Evolutionary conservation across 2,888 invertebrate genomes (phyloP), one percentile per base, ranked within the genome.

Genomic region (Clostera curtula): DNA sequence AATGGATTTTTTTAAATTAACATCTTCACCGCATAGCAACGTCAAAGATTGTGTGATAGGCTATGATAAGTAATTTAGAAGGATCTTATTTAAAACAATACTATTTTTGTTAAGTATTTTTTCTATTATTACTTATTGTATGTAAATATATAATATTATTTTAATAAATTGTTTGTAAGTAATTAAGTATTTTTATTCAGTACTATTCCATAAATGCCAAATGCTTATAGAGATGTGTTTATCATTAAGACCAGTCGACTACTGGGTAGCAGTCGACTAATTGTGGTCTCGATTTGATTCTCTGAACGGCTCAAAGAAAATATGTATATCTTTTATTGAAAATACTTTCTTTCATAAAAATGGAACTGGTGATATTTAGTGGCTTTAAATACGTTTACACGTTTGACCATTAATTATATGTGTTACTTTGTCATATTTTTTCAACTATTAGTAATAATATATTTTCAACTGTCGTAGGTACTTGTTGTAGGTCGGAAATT

Each of bases 81-180:
- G 38, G 36, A 40, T 31, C 19, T 31, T 43, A 26, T 20, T 34
- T 20, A 30, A 40, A 49, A 43, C 45, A 45, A 35, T 34, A 40
- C 41, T 57, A 61, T 58, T 60, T 66, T 59, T 49, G 38, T 55
- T 58, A 64, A 67, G 64, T 54, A 47, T 52, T 58, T 60, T 57
- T 60, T 48, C n/a, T 61, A 59, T 34, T 46, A 53, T 56, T 45
- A 45, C 53, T 46, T 57, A 50, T 49, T n/a, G n/a, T 42, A 46
- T 66, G 66, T 70, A 71, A 63, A 68, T 71, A 67, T 57, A 53
- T 57, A 56, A 59, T 50, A 52, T 49, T 56, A 56, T 53, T 56
- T 56, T 68, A 59, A 65, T 67, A 70, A 18, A 45, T 59, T 54
- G 51, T 61, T 67, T 53, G 28, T 67, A 65, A 59, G 51, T 31